These are phyloP conservation scores for Eleginops maclovinus DNA, from an alignment of 2,113 vertebrate genomes.

Conservation along the genomic window DNA sequence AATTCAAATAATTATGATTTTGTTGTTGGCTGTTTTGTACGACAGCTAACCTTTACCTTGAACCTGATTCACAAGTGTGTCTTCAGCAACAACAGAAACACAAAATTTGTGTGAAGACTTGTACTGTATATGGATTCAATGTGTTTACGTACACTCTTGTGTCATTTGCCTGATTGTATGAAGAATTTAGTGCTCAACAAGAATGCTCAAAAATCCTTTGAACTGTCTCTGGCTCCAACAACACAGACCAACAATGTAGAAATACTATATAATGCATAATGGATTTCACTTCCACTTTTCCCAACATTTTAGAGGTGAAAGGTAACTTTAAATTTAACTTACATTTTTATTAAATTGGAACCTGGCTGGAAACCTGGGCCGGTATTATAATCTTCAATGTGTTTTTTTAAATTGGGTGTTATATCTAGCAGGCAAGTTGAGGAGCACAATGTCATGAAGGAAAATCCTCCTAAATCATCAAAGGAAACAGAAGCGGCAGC, in stretches of 20 bases:
- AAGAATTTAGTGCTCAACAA: too few species aligned
- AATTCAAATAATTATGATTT: not conserved
- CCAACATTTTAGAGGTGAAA: not conserved
- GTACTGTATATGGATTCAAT: too few species aligned
- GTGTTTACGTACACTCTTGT: not conserved
- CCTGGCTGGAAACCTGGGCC: not conserved
- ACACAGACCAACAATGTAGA: too few species aligned
- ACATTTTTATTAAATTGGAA: not conserved
- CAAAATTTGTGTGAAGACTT: not conserved
- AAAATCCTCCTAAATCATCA: slow-evolving; percentile 16
- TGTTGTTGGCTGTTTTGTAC: not conserved
- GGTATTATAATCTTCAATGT: slow-evolving; percentile 7
- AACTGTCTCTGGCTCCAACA: too few species aligned
- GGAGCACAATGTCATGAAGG: slow-evolving; percentile 1
- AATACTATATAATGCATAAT: too few species aligned
- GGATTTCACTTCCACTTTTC: too few species aligned
- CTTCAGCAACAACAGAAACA: not conserved
- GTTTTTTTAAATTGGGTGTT: not conserved
- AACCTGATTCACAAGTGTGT: not conserved
- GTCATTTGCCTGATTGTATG: not conserved
- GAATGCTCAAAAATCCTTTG: too few species aligned
- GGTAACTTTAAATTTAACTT: not conserved
- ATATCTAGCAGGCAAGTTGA: slow-evolving; percentile 2
- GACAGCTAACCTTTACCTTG: not conserved
- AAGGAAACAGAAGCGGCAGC: slow-evolving; percentile 3